These are phyloP conservation scores for Caenorhabditis macrosperma DNA, from an alignment of 2,888 invertebrate genomes.

Conservation along the genomic window DNA sequence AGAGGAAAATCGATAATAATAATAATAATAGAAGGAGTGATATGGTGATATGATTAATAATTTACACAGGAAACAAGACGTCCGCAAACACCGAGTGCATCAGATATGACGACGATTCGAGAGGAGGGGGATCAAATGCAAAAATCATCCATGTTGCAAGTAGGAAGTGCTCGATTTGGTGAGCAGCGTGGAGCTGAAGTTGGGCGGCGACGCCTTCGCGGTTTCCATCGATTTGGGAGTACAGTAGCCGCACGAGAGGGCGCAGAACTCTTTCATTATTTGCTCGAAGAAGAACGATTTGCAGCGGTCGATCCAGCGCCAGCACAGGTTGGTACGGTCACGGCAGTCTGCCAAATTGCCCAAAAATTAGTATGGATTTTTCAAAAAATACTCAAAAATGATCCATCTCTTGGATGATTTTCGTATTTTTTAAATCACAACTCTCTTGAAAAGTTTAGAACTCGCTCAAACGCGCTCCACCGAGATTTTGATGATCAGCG, in stretches of 20 bases:
- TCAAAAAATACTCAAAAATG: too few species aligned
- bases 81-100: too few species aligned
- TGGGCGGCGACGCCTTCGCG: slow-evolving; percentile 51
- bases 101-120: too few species aligned
- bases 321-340: slow-evolving; percentile 78
- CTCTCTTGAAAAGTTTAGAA: background rate
- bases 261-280: slow-evolving; percentile 76
- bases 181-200: slow-evolving; percentile 47
- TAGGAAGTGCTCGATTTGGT: slow-evolving; percentile 56
- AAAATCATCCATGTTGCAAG: slow-evolving; percentile 41
- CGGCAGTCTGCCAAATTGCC: slow-evolving; percentile 74
- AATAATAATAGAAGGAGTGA: too few species aligned
- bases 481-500: too few species aligned
- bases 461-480: too few species aligned
- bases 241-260: slow-evolving; percentile 66
- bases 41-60: too few species aligned
- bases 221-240: slow-evolving; percentile 42
- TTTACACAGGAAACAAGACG: too few species aligned
- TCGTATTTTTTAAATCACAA: background rate
- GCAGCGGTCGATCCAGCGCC: slow-evolving; percentile 79
- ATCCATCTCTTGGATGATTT: background rate
- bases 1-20: too few species aligned
- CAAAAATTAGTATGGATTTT: background rate
- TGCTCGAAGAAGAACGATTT: slow-evolving; percentile 78
- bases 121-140: background rate